phyloP scores from a whole-genome alignment of 1,140 invertebrate genomes.

The Euwallacea fornicatus region DNA sequence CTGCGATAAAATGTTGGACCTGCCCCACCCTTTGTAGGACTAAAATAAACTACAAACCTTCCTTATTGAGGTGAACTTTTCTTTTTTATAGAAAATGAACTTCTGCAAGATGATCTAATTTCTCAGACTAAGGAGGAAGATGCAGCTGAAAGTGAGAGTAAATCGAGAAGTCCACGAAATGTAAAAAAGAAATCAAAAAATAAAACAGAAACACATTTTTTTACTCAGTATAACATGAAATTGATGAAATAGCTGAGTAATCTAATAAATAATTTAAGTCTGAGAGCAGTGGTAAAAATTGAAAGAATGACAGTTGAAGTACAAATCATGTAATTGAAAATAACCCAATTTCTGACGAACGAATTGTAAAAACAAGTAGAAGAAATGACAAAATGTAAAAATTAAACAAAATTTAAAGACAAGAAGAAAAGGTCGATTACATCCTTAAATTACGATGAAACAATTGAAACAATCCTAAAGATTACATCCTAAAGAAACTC shows the following conservation, averaged over 20 bases:
- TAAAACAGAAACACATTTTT: conserved; percentile 55
- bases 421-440: no score
- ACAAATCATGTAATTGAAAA: no score
- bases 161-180: conserved; percentile 47
- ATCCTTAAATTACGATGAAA: no score
- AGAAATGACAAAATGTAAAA: no score
- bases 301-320: no score
- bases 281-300: no score
- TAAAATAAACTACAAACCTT: conserved; percentile 40
- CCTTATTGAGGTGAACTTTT: conserved; percentile 44
- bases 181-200: conserved; percentile 48
- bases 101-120: not conserved
- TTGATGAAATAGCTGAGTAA: conserved; percentile 53
- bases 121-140: conserved; percentile 18
- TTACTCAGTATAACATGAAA: conserved; percentile 58
- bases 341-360: no score
- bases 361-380: no score
- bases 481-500: no score
- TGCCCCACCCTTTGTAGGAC: conserved; percentile 44
- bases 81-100: conserved; percentile 33
- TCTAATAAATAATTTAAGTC: no score
- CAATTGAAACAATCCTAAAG: no score
- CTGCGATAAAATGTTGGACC: conserved; percentile 29
- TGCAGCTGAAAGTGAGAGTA: conserved; percentile 31
- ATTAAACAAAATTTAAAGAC: no score